Percentiles rank a stretch among this genome's conserved stretches.
Evolutionary conservation across 2,113 vertebrate species (phyloP).

Genomic region (Numida meleagris): DNA sequence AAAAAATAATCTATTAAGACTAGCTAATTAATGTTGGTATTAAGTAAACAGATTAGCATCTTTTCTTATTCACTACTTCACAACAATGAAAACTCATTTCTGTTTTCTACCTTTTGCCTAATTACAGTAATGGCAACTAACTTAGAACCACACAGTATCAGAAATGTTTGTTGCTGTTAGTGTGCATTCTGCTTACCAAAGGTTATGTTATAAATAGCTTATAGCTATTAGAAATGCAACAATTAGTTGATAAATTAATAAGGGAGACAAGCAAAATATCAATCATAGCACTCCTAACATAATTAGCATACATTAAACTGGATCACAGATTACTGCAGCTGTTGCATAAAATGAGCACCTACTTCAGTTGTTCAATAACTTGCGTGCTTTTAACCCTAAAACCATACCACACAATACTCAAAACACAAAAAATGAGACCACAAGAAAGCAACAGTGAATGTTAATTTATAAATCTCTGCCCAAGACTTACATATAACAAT

Average conservation of each 20-base stretch:
- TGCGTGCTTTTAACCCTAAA: background rate
- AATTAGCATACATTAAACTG: conserved; percentile 49
- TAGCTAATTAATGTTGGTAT: background rate
- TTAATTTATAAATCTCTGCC: background rate
- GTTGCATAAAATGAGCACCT: conserved; percentile 25
- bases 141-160: background rate
- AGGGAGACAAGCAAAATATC: conserved; percentile 53
- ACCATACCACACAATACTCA: background rate
- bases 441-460: background rate
- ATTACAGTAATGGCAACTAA: accelerated
- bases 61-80: background rate
- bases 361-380: background rate
- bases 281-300: conserved; percentile 26
- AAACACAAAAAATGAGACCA: background rate
- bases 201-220: conserved; percentile 36
- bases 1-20: background rate
- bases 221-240: conserved; percentile 52
- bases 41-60: background rate
- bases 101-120: background rate
- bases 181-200: conserved; percentile 13
- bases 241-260: conserved; percentile 59
- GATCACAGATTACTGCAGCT: background rate
- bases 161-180: conserved; percentile 20
- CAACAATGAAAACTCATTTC: background rate
- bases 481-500: background rate